These are phyloP conservation scores for Criorhina ranunculi DNA, from an alignment of 2,888 invertebrate genomes.

Conservation along the genomic window DNA sequence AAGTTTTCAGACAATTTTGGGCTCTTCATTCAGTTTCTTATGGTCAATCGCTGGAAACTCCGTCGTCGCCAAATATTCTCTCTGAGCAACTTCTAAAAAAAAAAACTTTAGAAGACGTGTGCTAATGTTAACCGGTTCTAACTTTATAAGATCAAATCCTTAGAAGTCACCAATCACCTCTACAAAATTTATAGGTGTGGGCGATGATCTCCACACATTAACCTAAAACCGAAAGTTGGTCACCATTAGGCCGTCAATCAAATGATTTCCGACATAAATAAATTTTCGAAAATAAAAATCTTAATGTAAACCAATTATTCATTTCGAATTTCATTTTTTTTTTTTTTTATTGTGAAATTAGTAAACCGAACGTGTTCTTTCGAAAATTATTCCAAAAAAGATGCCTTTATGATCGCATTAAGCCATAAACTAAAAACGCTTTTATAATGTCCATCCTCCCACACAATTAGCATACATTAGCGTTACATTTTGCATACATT, in stretches of 20 bases:
- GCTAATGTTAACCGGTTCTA: too few species aligned
- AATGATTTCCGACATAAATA: not conserved
- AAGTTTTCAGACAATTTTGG: too few species aligned
- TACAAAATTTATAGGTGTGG: not conserved
- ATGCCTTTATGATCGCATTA: slow-evolving; percentile 22
- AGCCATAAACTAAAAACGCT: slow-evolving; percentile 36
- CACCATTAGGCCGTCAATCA: not conserved
- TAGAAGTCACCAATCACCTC: not conserved
- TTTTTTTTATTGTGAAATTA: not conserved
- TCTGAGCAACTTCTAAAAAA: too few species aligned
- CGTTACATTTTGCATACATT: slow-evolving; percentile 50
- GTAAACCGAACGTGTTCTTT: slow-evolving; percentile 11
- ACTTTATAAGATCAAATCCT: too few species aligned
- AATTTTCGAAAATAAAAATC: slow-evolving; percentile 3
- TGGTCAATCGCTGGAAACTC: too few species aligned
- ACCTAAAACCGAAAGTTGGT: not conserved
- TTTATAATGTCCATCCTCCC: slow-evolving; percentile 38
- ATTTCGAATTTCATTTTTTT: too few species aligned
- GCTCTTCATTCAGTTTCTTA: too few species aligned
- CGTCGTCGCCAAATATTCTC: too few species aligned
- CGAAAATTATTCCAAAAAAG: slow-evolving; percentile 21
- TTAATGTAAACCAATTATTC: slow-evolving; percentile 14
- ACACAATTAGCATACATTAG: slow-evolving; percentile 55
- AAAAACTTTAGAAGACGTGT: too few species aligned
- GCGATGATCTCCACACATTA: not conserved